Percentiles rank a stretch among this genome's conserved stretches.
phyloP scores from a whole-genome alignment of 2,797 vertebrate genomes.

The Pipistrellus pipistrellus region DNA sequence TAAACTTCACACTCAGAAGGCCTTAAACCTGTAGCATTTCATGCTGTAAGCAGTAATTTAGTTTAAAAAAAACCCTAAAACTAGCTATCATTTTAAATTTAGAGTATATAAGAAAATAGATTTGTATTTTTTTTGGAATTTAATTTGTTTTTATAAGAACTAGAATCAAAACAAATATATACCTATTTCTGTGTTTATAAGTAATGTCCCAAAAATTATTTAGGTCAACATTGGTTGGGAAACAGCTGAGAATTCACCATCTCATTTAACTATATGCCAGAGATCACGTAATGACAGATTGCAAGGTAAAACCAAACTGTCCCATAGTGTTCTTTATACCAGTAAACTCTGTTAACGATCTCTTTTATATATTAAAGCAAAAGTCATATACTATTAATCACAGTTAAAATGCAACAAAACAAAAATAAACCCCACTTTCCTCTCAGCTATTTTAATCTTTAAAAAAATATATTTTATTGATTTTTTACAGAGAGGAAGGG shows the following conservation, averaged over 20 bases:
- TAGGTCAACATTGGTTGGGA: background rate
- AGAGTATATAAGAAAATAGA: background rate
- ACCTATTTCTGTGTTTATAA: background rate
- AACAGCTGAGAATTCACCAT: background rate
- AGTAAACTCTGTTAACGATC: background rate
- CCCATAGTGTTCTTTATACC: background rate
- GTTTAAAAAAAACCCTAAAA: background rate
- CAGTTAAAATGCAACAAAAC: background rate
- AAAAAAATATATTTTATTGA: no score
- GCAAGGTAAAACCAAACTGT: constrained; percentile 7
- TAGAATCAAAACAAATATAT: background rate
- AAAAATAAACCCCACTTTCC: background rate
- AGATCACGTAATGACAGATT: background rate
- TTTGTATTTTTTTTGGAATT: background rate
- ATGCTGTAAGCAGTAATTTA: background rate
- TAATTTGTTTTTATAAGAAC: background rate
- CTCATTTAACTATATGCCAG: background rate
- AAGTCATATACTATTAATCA: background rate
- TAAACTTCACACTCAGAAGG: constrained; percentile 4
- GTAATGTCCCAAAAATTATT: background rate
- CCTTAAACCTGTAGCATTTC: background rate
- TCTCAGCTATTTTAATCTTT: background rate
- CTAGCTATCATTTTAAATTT: background rate
- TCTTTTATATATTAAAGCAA: background rate
- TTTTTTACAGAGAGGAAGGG: no score